phyloP scores from a whole-genome alignment of 2,113 vertebrate genomes.

The Tylochromis polylepis region DNA sequence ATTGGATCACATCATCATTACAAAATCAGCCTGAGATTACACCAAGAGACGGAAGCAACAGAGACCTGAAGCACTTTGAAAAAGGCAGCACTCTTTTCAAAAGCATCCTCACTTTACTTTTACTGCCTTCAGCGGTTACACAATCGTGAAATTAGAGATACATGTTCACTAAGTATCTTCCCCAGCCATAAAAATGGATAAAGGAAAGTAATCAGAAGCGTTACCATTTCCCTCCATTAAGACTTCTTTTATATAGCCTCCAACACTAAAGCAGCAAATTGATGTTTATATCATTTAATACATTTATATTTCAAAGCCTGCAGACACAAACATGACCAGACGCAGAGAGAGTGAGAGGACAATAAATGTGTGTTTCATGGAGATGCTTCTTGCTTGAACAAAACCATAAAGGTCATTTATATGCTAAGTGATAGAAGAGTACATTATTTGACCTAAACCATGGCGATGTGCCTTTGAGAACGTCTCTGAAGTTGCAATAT shows the following conservation, averaged over 20 bases:
- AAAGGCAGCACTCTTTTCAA: background rate
- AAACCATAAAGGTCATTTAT: background rate
- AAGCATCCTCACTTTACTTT: background rate
- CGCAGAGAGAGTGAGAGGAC: background rate
- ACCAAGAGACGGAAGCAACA: background rate
- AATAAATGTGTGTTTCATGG: background rate
- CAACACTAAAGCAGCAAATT: background rate
- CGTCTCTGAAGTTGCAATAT: background rate
- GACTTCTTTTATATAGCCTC: background rate
- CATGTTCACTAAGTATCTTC: background rate
- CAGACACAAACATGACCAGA: background rate
- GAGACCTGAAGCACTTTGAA: background rate
- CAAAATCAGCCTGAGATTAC: background rate
- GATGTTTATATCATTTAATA: background rate
- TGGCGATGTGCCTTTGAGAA: background rate
- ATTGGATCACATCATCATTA: background rate
- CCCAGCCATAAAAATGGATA: background rate
- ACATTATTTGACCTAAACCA: background rate
- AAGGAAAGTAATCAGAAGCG: background rate
- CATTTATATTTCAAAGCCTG: background rate
- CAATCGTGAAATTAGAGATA: background rate
- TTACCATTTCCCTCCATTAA: background rate
- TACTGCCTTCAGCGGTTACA: accelerated
- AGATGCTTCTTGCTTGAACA: background rate
- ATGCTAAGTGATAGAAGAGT: background rate